phyloP scores from a whole-genome alignment of 2,113 vertebrate genomes.

The Rousettus leschenaultii region DNA sequence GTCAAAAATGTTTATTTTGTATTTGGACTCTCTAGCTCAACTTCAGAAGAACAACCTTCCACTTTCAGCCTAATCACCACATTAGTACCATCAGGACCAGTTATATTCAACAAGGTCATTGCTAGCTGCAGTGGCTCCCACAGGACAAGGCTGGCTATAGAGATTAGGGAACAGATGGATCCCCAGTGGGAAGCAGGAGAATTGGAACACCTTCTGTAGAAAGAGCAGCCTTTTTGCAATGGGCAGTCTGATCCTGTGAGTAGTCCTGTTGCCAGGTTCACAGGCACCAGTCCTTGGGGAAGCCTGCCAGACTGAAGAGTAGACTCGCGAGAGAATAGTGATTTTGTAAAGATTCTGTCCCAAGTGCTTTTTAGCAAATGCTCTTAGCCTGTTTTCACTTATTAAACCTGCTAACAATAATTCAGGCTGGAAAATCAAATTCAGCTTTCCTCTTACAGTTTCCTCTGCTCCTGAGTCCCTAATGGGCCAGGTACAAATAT shows the following conservation, averaged over 20 bases:
- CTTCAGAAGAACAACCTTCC: neutral
- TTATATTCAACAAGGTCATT: neutral
- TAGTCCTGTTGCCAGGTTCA: neutral
- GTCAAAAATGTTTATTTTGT: neutral
- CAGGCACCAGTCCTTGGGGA: neutral
- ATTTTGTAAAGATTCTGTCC: neutral
- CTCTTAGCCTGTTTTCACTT: neutral
- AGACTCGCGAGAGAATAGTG: neutral
- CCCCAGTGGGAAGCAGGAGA: neutral
- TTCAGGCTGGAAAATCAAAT: constrained; percentile 50
- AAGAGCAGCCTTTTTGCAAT: neutral
- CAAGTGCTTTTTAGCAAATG: constrained; percentile 38
- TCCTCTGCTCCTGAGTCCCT: constrained; percentile 24
- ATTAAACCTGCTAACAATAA: constrained; percentile 31
- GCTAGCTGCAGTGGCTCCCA: neutral
- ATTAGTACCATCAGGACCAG: neutral
- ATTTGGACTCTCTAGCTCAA: neutral
- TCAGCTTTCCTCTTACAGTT: constrained; percentile 27
- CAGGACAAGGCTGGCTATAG: neutral
- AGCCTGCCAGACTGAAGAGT: neutral
- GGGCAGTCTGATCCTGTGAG: neutral
- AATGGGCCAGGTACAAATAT: constrained; percentile 45
- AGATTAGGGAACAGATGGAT: neutral
- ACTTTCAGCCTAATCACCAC: neutral
- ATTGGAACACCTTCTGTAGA: neutral